These are phyloP conservation scores for Rhodeus uyekii DNA, from an alignment of 2,797 vertebrate species.

Conservation along the genomic window DNA sequence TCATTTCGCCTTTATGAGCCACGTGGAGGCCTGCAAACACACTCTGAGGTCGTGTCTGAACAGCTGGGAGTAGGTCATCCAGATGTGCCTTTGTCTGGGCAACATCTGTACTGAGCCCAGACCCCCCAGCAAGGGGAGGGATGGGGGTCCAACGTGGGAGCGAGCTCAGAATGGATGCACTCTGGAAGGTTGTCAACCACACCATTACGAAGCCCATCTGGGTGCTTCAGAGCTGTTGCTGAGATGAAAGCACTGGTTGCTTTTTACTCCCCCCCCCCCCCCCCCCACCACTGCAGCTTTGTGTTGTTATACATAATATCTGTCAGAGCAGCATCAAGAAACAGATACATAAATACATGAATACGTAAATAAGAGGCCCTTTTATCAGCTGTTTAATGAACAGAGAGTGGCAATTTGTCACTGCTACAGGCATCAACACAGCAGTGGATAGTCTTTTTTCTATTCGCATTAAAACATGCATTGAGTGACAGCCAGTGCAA, in stretches of 20 bases:
- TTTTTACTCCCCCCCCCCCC: constrained; percentile 27
- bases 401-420: constrained; percentile 53
- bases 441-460: constrained; percentile 1
- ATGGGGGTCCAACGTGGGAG: neutral
- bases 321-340: constrained; percentile 52
- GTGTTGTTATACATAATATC: constrained; percentile 57
- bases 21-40: constrained; percentile 29
- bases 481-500: neutral
- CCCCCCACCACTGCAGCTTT: neutral
- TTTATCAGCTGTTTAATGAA: constrained; percentile 61
- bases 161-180: constrained; percentile 48
- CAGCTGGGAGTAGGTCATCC: constrained; percentile 61
- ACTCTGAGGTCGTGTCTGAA: constrained; percentile 57
- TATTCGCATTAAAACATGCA: constrained; percentile 36
- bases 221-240: constrained; percentile 54
- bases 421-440: constrained; percentile 8
- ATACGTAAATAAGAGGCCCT: constrained; percentile 50
- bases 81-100: constrained; percentile 57
- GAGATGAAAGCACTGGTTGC: constrained; percentile 59
- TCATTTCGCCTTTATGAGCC: constrained; percentile 47
- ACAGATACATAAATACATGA: constrained; percentile 51
- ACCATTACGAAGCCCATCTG: constrained; percentile 58
- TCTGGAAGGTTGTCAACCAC: constrained; percentile 52
- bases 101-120: constrained; percentile 55
- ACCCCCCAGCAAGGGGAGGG: constrained; percentile 46